phyloP scores from a whole-genome alignment of 2,888 invertebrate genomes.

The Erpobdella octoculata region DNA sequence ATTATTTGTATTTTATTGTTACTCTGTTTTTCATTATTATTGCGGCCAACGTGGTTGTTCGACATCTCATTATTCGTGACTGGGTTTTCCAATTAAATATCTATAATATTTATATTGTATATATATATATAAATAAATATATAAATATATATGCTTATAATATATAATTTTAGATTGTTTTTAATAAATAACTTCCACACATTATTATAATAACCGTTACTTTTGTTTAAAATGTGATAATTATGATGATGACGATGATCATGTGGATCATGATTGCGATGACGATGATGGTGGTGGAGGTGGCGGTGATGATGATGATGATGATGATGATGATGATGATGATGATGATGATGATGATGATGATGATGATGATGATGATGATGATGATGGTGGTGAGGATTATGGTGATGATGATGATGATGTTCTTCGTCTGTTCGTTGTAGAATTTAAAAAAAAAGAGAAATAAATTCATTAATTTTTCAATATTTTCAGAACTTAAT shows the following conservation, averaged over 20 bases:
- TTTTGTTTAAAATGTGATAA: neutral
- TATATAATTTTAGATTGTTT: too few species aligned
- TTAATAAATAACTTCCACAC: too few species aligned
- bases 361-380: constrained; percentile 4
- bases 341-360: constrained; percentile 2
- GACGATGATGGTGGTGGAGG: constrained; percentile 2
- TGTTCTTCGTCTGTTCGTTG: neutral
- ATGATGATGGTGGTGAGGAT: neutral
- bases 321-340: constrained; percentile 6
- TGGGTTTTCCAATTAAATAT: too few species aligned
- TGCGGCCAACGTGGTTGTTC: too few species aligned
- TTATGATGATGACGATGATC: neutral
- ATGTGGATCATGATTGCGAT: constrained; percentile 4
- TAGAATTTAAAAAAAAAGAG: neutral
- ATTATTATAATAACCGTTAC: neutral
- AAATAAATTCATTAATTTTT: neutral
- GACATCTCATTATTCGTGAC: too few species aligned
- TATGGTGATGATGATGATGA: neutral
- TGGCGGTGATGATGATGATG: constrained; percentile 4
- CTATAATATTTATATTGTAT: too few species aligned
- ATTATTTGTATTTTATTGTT: too few species aligned
- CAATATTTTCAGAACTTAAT: neutral
- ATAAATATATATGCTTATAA: too few species aligned
- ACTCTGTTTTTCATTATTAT: too few species aligned
- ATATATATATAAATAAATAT: too few species aligned